Percentiles rank a stretch among this genome's conserved stretches.
Evolutionary conservation across 2,797 vertebrate genomes (phyloP).

Genomic region (Spea hammondii): DNA sequence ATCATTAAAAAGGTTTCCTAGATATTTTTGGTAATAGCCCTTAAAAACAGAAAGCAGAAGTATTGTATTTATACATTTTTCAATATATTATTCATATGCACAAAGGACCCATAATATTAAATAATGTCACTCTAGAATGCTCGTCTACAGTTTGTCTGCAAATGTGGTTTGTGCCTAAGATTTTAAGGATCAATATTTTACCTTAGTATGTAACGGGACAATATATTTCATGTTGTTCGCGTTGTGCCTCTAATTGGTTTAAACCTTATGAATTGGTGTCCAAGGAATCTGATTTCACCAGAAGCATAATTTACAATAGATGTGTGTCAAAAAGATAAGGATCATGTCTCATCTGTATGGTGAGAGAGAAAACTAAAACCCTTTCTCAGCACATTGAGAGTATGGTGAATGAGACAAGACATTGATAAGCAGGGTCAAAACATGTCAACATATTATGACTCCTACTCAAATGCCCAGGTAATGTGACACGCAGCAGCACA

Average conservation of each 20-base stretch:
- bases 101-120: no score
- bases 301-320: conserved; percentile 1
- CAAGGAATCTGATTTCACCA: conserved; percentile 3
- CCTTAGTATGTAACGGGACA: neutral
- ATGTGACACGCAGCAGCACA: neutral
- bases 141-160: no score
- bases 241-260: neutral
- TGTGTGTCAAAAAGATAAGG: conserved; percentile 4
- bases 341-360: neutral
- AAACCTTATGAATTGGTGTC: neutral
- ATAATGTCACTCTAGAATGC: no score
- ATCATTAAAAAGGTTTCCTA: no score
- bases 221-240: neutral
- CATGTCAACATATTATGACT: conserved; percentile 10
- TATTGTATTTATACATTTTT: no score
- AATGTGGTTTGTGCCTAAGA: no score
- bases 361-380: conserved; percentile 6
- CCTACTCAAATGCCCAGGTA: neutral
- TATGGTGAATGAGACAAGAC: neutral
- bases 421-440: conserved; percentile 14
- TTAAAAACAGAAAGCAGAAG: no score
- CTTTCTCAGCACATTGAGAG: neutral
- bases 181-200: no score
- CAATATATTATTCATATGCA: no score
- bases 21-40: no score